Evolutionary conservation across 1,140 invertebrate species (phyloP).

Genomic region (Lucilia cuprina): DNA sequence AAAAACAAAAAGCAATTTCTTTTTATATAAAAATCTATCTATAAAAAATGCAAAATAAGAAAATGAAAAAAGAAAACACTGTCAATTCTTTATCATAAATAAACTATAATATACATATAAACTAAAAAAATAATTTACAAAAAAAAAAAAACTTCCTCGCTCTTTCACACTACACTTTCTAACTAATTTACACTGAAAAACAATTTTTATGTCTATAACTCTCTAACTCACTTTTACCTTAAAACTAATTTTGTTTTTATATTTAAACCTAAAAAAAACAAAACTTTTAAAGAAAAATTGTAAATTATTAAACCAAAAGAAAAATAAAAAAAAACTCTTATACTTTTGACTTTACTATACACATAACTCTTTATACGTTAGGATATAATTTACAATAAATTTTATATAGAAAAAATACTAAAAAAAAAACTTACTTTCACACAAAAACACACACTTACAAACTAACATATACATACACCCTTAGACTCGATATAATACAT

Average conservation of each 20-base stretch:
- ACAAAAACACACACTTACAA: not conserved
- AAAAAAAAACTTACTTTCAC: not conserved
- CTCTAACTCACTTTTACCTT: too few species aligned
- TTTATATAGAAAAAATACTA: conserved; percentile 15
- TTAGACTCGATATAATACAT: not conserved
- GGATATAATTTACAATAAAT: not conserved
- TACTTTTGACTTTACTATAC: not conserved
- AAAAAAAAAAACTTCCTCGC: not conserved
- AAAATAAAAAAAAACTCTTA: not conserved
- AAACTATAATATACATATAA: not conserved
- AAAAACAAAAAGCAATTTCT: conserved; percentile 23
- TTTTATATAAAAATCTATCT: conserved; percentile 16
- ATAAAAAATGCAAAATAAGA: not conserved
- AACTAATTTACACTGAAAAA: not conserved
- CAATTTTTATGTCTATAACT: not conserved
- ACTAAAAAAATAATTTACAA: not conserved
- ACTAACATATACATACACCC: not conserved
- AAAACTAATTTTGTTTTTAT: too few species aligned
- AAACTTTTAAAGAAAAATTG: not conserved
- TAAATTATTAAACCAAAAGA: not conserved
- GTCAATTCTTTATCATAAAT: not conserved
- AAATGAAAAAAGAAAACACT: not conserved
- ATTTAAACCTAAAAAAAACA: not conserved
- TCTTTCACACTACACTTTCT: not conserved
- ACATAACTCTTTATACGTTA: not conserved